phyloP scores from a whole-genome alignment of 1,140 invertebrate species.

The Drosophila lacteicornis region DNA sequence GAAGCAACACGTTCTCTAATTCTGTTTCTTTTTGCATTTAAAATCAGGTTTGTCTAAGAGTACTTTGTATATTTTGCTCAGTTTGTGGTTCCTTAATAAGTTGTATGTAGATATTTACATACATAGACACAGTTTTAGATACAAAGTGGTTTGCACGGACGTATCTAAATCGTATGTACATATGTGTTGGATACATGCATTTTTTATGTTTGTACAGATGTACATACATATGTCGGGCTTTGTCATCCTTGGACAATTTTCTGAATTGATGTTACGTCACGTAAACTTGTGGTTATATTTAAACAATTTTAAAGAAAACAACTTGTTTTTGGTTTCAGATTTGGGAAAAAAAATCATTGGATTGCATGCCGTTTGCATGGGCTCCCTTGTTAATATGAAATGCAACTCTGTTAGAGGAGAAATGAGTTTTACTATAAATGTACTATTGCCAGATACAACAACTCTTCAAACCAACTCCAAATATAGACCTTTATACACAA shows the following conservation, averaged over 20 bases:
- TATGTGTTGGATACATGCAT: background rate
- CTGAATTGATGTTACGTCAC: background rate
- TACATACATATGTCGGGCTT: background rate
- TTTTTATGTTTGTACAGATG: background rate
- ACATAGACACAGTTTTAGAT: background rate
- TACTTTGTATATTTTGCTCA: background rate
- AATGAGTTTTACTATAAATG: background rate
- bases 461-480: background rate
- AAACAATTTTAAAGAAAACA: background rate
- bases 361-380: slow-evolving; percentile 6
- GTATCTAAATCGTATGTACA: background rate
- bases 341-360: background rate
- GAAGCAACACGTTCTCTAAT: background rate
- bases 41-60: background rate
- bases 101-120: background rate
- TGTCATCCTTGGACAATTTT: background rate
- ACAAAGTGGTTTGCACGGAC: background rate
- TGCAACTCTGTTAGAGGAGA: background rate
- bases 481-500: background rate
- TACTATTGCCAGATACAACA: background rate
- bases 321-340: background rate
- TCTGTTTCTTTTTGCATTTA: background rate
- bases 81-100: background rate
- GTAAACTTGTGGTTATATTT: background rate
- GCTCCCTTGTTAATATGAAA: background rate